Conservation (phyloP, 2,888 invertebrate genomes). For the Uloborus plumipes region DNA sequence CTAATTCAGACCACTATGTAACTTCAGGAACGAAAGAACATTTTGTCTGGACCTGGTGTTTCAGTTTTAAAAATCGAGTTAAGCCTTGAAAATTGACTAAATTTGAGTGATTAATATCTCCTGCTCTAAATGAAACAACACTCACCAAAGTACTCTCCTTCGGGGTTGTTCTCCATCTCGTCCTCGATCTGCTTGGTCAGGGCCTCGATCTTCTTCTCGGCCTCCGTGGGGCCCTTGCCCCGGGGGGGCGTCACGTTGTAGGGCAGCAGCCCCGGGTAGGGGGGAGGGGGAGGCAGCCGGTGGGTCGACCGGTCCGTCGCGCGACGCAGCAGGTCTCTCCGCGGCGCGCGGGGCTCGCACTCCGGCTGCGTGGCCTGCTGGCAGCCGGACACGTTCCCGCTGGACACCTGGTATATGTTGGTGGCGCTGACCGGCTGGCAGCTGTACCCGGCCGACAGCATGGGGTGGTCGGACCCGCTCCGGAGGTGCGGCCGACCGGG, state of each 20-base stretch:
- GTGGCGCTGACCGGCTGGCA: slow-evolving; percentile 48
- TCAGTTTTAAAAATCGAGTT: too few relatives aligned
- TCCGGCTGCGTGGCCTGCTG: slow-evolving; percentile 29
- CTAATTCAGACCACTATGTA: too few relatives aligned
- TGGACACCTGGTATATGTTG: slow-evolving; percentile 50
- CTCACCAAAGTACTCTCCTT: slow-evolving; percentile 95
- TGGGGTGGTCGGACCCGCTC: slow-evolving; percentile 32
- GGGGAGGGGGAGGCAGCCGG: slow-evolving; percentile 32
- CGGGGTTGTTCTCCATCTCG: slow-evolving; percentile 94
- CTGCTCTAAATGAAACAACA: too few relatives aligned
- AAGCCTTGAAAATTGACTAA: too few relatives aligned
- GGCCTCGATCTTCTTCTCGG: slow-evolving; percentile 91
- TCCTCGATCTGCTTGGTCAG: slow-evolving; percentile 91
- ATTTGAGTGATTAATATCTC: too few relatives aligned
- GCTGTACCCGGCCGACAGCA: slow-evolving; percentile 54
- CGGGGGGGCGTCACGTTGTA: slow-evolving; percentile 90
- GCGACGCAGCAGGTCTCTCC: too few relatives aligned
- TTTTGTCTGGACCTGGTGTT: too few relatives aligned
- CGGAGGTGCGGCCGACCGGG: too few relatives aligned
- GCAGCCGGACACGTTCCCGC: slow-evolving; percentile 28
- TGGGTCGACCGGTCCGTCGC: too few relatives aligned
- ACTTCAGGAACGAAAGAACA: too few relatives aligned
- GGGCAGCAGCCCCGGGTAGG: slow-evolving; percentile 76
- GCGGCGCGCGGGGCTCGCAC: slow-evolving; percentile 10
- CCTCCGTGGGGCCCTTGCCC: slow-evolving; percentile 88